Evolutionary conservation across 2,888 invertebrate species (phyloP).

Genomic region (Mesorhabditis spiculigera): DNA sequence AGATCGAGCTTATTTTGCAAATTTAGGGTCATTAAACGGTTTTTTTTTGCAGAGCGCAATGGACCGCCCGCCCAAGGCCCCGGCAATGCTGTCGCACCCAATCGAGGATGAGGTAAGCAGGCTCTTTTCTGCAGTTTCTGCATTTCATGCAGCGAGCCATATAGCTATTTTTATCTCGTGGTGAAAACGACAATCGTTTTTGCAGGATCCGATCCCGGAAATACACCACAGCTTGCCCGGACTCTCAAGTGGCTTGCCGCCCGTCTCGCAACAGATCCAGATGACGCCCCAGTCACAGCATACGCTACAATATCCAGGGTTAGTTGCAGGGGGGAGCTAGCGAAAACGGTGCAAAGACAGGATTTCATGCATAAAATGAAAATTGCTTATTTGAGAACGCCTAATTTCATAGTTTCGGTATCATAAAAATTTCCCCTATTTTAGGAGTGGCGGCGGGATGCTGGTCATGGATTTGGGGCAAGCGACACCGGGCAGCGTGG

Average conservation of each 20-base stretch:
- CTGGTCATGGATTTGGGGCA: constrained; percentile 17
- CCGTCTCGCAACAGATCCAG: too few species aligned
- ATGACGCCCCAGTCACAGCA: not conserved
- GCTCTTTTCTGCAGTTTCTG: not conserved
- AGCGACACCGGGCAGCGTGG: constrained; percentile 33
- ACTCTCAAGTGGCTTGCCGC: too few species aligned
- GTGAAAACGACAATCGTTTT: not conserved
- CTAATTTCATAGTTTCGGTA: too few species aligned
- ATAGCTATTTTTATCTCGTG: not conserved
- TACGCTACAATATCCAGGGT: not conserved
- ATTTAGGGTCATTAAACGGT: not conserved
- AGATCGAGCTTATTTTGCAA: not conserved
- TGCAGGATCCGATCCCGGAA: too few species aligned
- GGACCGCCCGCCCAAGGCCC: constrained; percentile 22
- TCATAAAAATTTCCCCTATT: not conserved
- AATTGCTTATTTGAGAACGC: too few species aligned
- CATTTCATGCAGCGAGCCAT: not conserved
- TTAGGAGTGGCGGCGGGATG: constrained; percentile 14
- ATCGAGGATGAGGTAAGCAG: constrained; percentile 11
- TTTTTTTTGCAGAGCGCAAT: constrained; percentile 7
- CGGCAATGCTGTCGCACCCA: constrained; percentile 10
- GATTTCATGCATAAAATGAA: too few species aligned
- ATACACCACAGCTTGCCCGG: too few species aligned
- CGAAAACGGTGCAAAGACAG: too few species aligned
- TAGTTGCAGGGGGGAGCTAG: not conserved